Evolutionary conservation across 2,113 vertebrate species (phyloP).

Genomic region (Ammodytes dubius): DNA sequence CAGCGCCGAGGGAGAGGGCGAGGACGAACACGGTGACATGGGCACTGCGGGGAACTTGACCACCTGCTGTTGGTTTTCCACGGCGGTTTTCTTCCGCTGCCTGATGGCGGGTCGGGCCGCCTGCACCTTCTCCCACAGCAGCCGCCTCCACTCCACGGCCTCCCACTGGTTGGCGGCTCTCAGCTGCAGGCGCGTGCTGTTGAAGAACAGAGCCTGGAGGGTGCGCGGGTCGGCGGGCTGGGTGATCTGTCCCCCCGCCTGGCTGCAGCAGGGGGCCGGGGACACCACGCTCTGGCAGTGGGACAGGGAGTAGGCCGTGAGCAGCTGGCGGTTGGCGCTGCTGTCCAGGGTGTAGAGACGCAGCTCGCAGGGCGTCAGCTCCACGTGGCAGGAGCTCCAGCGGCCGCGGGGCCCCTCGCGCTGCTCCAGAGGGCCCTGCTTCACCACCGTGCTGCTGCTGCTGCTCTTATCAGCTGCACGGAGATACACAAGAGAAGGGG

Average conservation of each 20-base stretch:
- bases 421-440: conserved; percentile 93
- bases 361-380: conserved; percentile 92
- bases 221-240: conserved; percentile 88
- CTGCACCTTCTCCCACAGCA: conserved; percentile 91
- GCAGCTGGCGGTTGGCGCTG: conserved; percentile 92
- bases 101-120: conserved; percentile 77
- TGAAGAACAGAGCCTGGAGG: conserved; percentile 91
- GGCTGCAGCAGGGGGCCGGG: conserved; percentile 68
- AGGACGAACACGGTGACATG: conserved; percentile 60
- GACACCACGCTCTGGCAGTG: conserved; percentile 92
- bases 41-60: conserved; percentile 46
- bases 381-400: conserved; percentile 92
- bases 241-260: conserved; percentile 33
- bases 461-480: conserved; percentile 87
- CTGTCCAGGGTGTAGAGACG: conserved; percentile 92
- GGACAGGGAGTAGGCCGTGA: conserved; percentile 89
- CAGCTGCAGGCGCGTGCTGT: conserved; percentile 91
- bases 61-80: conserved; percentile 41
- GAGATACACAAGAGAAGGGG: not conserved
- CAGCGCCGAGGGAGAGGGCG: conserved; percentile 60
- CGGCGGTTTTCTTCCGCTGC: conserved; percentile 63
- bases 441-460: conserved; percentile 90
- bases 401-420: conserved; percentile 89
- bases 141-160: conserved; percentile 92
- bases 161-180: conserved; percentile 92